phyloP scores from a whole-genome alignment of 2,888 invertebrate genomes.

The Drosophila hawaiiensis region DNA sequence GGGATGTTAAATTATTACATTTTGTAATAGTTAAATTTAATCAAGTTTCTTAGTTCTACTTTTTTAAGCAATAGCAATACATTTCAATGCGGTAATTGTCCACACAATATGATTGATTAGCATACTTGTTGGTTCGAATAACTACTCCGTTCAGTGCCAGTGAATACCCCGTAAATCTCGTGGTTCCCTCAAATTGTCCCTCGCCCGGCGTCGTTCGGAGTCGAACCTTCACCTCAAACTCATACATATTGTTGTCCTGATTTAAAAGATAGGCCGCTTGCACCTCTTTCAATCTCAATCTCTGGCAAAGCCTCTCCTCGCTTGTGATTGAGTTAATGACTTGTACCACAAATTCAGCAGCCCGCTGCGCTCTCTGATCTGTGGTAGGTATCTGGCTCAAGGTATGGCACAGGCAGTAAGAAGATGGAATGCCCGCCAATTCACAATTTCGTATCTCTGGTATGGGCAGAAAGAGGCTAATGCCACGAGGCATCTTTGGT shows the following conservation, averaged over 20 bases:
- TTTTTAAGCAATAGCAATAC: conserved; percentile 53
- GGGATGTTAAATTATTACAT: background rate
- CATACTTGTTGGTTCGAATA: conserved; percentile 41
- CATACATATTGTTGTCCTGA: background rate
- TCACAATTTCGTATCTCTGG: conserved; percentile 90
- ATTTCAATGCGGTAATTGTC: conserved; percentile 37
- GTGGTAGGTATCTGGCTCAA: conserved; percentile 11
- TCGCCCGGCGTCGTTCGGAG: conserved; percentile 47
- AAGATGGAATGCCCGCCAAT: conserved; percentile 90
- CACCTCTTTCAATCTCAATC: conserved; percentile 26
- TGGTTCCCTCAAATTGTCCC: conserved; percentile 53
- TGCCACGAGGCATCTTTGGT: conserved; percentile 86
- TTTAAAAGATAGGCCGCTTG: conserved; percentile 30
- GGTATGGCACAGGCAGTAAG: conserved; percentile 93
- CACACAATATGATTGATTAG: conserved; percentile 50
- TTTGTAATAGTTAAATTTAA: background rate
- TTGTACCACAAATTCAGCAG: conserved; percentile 46
- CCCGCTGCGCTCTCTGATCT: conserved; percentile 25
- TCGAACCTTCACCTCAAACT: conserved; percentile 38
- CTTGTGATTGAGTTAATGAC: conserved; percentile 38
- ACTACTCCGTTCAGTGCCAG: conserved; percentile 48
- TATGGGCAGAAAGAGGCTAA: conserved; percentile 91
- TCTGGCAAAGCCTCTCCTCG: conserved; percentile 19
- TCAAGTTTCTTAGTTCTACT: background rate
- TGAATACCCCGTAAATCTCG: background rate